Percentiles rank a stretch among this genome's conserved stretches.
Conservation (phyloP, 2,888 invertebrate genomes). For the Notodonta dromedarius region DNA sequence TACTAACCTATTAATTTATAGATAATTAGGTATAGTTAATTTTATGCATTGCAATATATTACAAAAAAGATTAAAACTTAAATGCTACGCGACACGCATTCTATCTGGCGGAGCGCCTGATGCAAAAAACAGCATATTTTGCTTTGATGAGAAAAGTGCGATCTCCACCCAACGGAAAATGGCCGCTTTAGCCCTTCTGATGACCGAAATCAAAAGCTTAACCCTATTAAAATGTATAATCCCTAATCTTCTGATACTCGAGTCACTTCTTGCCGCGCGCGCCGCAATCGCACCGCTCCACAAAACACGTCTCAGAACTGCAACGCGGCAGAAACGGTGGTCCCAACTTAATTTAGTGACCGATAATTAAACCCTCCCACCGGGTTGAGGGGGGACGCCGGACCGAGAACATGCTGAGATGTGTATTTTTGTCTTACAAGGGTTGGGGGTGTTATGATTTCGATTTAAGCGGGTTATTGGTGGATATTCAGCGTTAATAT, state of each 20-base stretch:
- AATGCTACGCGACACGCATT: no score
- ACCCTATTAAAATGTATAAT: not conserved
- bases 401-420: slow-evolving; percentile 67
- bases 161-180: no score
- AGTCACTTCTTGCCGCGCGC: slow-evolving; percentile 34
- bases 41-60: no score
- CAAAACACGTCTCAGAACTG: slow-evolving; percentile 53
- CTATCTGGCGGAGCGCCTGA: no score
- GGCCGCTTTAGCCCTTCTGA: no score
- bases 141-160: no score
- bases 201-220: no score
- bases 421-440: slow-evolving; percentile 69
- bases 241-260: not conserved
- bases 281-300: slow-evolving; percentile 42
- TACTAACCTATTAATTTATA: no score
- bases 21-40: no score
- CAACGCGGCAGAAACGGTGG: slow-evolving; percentile 52
- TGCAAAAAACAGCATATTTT: no score
- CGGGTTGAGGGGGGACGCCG: slow-evolving; percentile 25
- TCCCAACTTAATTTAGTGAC: slow-evolving; percentile 61
- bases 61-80: no score
- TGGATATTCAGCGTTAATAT: not conserved
- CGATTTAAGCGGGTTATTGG: slow-evolving; percentile 2
- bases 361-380: slow-evolving; percentile 56
- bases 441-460: slow-evolving; percentile 20